These are phyloP conservation scores for Meda fulgida DNA, from an alignment of 2,797 vertebrate species.

Conservation along the genomic window DNA sequence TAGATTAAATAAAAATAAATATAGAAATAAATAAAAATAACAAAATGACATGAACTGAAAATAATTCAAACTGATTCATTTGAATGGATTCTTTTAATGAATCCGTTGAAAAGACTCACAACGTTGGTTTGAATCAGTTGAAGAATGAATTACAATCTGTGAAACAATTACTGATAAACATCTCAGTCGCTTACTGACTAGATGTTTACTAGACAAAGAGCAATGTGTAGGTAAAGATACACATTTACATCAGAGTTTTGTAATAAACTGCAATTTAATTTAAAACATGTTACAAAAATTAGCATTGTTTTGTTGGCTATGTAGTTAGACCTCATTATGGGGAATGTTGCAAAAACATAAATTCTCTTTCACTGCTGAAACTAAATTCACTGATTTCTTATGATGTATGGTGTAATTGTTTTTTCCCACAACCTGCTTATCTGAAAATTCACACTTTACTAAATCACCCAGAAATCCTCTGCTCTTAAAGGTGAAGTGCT, in stretches of 20 bases:
- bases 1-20: no score
- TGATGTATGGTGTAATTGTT: neutral
- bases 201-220: neutral
- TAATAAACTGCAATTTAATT: neutral
- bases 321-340: neutral
- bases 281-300: neutral
- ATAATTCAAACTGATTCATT: neutral
- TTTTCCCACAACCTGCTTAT: neutral
- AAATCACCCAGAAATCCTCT: neutral
- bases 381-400: neutral
- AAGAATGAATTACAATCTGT: neutral
- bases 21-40: neutral
- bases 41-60: neutral
- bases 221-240: neutral
- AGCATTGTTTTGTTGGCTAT: neutral
- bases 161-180: neutral
- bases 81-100: neutral
- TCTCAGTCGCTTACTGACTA: neutral
- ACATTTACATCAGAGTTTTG: neutral
- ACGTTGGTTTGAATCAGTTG: neutral
- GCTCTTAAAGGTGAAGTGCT: neutral
- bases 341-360: neutral
- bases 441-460: neutral
- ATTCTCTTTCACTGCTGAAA: neutral
- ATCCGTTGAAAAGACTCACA: neutral